Percentiles rank a stretch among this genome's conserved stretches.
Evolutionary conservation across 2,113 vertebrate species (phyloP).

Genomic region (Percina caprodes): DNA sequence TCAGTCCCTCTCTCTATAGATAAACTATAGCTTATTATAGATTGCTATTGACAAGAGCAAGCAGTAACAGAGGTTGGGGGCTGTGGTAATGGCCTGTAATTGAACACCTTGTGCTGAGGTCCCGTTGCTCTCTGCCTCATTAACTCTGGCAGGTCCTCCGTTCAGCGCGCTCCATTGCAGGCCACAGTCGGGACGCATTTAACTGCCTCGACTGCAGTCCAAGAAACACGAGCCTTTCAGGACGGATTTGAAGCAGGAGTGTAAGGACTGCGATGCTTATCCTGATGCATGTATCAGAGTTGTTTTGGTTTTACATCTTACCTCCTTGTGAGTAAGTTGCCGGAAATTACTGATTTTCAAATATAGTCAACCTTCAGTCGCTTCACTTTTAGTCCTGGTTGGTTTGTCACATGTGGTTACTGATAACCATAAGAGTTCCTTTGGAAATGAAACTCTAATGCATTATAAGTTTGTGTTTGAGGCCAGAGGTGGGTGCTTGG

Average conservation of each 20-base stretch:
- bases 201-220: slow-evolving; percentile 44
- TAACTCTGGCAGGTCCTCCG: slow-evolving; percentile 77
- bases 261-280: not conserved
- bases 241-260: slow-evolving; percentile 10
- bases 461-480: not conserved
- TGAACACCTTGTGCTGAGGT: slow-evolving; percentile 78
- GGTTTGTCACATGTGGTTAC: not conserved
- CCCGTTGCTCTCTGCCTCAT: slow-evolving; percentile 79
- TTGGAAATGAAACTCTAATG: not conserved
- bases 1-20: slow-evolving; percentile 45
- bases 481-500: not conserved
- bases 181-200: slow-evolving; percentile 60
- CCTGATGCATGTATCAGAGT: not conserved
- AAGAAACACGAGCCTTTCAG: slow-evolving; percentile 7
- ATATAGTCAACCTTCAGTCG: not conserved
- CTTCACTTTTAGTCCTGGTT: not conserved
- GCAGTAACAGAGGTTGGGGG: slow-evolving; percentile 68
- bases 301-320: not conserved
- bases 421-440: not conserved
- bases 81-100: slow-evolving; percentile 79
- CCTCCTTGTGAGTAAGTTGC: no score
- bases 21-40: slow-evolving; percentile 67
- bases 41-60: slow-evolving; percentile 74
- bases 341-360: slow-evolving; percentile 8
- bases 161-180: slow-evolving; percentile 68